These are phyloP conservation scores for Zootoca vivipara DNA, from an alignment of 2,113 vertebrate genomes.

Conservation along the genomic window DNA sequence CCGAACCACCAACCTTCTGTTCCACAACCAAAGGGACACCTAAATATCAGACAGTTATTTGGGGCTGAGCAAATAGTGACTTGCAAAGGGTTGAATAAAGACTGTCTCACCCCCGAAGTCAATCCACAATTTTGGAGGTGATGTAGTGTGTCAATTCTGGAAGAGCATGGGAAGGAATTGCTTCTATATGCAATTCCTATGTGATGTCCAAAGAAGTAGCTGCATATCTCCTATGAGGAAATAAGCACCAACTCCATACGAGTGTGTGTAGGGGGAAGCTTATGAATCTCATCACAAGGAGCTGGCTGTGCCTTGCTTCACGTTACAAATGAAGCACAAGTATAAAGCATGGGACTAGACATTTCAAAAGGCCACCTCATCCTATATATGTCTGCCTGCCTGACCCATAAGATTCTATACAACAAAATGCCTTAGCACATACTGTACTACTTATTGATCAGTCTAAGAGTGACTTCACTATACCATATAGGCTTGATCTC, in stretches of 20 bases:
- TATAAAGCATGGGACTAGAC: background rate
- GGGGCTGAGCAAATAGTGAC: background rate
- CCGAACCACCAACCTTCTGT: too few species aligned
- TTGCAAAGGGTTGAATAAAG: background rate
- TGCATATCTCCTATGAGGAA: too few species aligned
- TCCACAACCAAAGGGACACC: background rate
- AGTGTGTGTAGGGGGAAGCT: background rate
- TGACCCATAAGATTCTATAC: too few species aligned
- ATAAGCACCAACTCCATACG: background rate
- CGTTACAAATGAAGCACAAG: background rate
- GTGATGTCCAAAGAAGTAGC: background rate
- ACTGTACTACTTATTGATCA: too few species aligned
- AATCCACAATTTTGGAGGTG: background rate
- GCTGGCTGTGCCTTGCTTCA: background rate
- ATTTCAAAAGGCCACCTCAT: too few species aligned
- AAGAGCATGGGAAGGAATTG: background rate
- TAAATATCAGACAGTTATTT: background rate
- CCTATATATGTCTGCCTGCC: too few species aligned
- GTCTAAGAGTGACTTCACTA: too few species aligned
- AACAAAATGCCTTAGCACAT: too few species aligned
- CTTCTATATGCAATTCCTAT: background rate
- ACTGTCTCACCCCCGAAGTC: too few species aligned
- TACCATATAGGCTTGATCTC: background rate
- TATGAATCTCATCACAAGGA: background rate
- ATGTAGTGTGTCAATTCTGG: too few species aligned